phyloP scores from a whole-genome alignment of 2,113 vertebrate genomes.

The Oncorhynchus keta region DNA sequence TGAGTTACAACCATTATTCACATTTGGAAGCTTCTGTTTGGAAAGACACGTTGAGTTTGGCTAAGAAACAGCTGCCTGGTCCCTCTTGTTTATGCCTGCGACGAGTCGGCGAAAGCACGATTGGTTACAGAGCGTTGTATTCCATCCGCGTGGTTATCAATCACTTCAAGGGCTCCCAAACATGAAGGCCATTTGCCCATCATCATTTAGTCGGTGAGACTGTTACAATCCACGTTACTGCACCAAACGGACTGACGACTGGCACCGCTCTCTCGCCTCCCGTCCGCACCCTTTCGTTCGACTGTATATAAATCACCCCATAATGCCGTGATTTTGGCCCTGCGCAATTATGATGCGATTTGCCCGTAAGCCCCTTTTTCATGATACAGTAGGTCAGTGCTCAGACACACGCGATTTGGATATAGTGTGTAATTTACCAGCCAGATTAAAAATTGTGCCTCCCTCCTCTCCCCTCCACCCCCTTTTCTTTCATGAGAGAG shows the following conservation, averaged over 20 bases:
- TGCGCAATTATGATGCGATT: constrained; percentile 42
- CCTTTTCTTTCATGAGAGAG: constrained; percentile 59
- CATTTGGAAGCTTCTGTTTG: constrained; percentile 17
- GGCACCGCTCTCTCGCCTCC: constrained; percentile 38
- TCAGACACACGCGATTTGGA: constrained; percentile 49
- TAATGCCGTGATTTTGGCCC: constrained; percentile 43
- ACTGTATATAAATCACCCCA: constrained; percentile 53
- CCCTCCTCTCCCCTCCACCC: constrained; percentile 36
- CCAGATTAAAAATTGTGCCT: constrained; percentile 44
- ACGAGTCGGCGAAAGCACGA: constrained; percentile 45
- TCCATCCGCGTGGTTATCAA: constrained; percentile 62
- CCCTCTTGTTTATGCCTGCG: constrained; percentile 59
- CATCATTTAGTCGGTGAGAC: constrained; percentile 63
- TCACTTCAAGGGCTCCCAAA: constrained; percentile 63
- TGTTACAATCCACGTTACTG: constrained; percentile 65
- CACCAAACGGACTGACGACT: constrained; percentile 60
- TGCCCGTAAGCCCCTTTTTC: constrained; percentile 47
- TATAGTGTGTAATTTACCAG: constrained; percentile 49
- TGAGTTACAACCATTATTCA: constrained; percentile 61
- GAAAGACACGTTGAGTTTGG: constrained; percentile 19
- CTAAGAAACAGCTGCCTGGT: constrained; percentile 53
- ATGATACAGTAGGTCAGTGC: constrained; percentile 62
- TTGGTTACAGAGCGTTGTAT: constrained; percentile 23
- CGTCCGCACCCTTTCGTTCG: constrained; percentile 10
- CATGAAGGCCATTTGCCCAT: constrained; percentile 61